Evolutionary conservation across 2,797 vertebrate species (phyloP), one percentile per base, ranked within the genome.

Genomic region (Cuculus canorus): DNA sequence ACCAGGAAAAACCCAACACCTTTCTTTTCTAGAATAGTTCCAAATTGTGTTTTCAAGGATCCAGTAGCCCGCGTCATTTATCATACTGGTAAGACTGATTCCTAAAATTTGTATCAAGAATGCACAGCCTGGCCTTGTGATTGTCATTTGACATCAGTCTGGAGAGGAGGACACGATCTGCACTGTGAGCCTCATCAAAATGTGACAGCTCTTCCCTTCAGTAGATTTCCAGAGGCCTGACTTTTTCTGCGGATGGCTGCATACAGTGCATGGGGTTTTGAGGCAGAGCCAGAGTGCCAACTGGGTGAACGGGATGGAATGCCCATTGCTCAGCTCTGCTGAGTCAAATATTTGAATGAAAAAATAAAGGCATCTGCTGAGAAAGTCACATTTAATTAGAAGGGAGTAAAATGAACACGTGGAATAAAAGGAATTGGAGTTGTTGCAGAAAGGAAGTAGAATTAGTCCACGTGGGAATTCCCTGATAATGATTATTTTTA

Each of bases 321-420:
- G 73, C 45, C 75, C 61, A 13, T 80, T 82, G 54, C 77, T 82
- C 54, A 86, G 73, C 77, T 90, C 82, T 84, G 59, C 69, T 73
- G 87, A 91, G 80, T 93, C 91, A 94, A 95, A 90, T 56, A 76
- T 72, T 70, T 3, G 1, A 86, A 65, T 43, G 10, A 84, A 92
- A 82, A 73, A 35, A 69, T 11, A 53, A 61, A 60, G 45, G 23
- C 54, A 81, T 92, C 68, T 45, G 1, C 88, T 66, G 88, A 82
- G 68, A 93, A 96, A 90, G 89, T 85, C 50, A 37, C 64, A 87
- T 85, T 93, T 96, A 93, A 95, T 95, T 95, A 96, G 81, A 69
- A 83, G 53, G 18, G 65, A 94, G 86, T 80, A 85, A 95, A 95
- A 92, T 85, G 78, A 86, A 78, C 33, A 22, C 17, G 45, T 41